Base-by-base conservation (phyloP, 2,888 invertebrate genomes). In the Leptopilina drosophilae region DNA sequence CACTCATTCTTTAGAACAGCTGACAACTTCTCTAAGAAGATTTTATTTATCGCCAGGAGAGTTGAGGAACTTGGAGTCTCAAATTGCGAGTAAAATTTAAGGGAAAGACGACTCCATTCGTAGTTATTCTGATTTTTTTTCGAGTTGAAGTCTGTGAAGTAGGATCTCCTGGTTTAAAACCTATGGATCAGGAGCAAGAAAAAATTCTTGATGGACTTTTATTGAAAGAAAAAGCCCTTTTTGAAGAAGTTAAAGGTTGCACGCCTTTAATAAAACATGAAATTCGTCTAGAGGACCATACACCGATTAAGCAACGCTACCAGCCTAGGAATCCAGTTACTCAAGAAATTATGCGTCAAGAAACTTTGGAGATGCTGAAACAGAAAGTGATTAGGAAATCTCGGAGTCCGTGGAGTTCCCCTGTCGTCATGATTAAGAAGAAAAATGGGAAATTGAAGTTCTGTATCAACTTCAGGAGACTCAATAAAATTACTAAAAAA, bases 381-480 rank as follows among this genome's bases (percentile, higher is more conserved):
- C 14, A 62, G 0, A 75, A 62, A 0, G 8, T 81, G 0, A 81
- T 81, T 4, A 76, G 79, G 64, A 78, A 67, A 8, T 78, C 77
- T 5, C 15, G 77, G 7, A 77, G 79, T 12, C 49, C 77, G 0
- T 77, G 79, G 76, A 79, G 79, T 56, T 81, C 79, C 0, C 81
- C 79, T 5, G 15, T 80, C 0, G 78, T 77, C 0, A 6, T 59
- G n/a, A 49, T 82, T 12, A 79, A 65, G 0, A 42, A 49, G 9
- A 80, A 81, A 11, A 80, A 81, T 26, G 76, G 76, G 0, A 62
- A 56, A 42, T 59, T 15, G 2, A 56, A 80, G 3, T 82, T 80
- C n/a, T 80, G 80, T 15, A 73, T 79, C 0, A 78, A 80, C 33
- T 80, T 75, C 20, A 1, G 75, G 8, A 40, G 56, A 12, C 20